phyloP scores from a whole-genome alignment of 2,888 invertebrate species.

The Agrochola lota region DNA sequence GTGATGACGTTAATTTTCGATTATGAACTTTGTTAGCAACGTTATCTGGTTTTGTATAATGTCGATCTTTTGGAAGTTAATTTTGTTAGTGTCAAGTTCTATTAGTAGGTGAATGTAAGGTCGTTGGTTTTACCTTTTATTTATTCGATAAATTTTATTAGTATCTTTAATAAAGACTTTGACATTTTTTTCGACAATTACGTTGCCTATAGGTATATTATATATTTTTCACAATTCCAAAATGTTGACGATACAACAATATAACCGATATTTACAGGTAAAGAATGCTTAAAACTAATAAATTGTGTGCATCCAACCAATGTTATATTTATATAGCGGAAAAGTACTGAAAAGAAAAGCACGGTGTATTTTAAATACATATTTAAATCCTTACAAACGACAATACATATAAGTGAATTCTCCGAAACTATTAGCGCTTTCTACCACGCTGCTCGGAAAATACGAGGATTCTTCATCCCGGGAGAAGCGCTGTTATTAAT shows the following conservation, averaged over 20 bases:
- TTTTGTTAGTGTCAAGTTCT: background rate
- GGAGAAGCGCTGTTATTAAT: slow-evolving; percentile 32
- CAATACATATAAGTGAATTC: background rate
- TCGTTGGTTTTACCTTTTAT: background rate
- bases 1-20: background rate
- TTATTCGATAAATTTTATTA: background rate
- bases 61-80: background rate
- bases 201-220: background rate
- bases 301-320: background rate
- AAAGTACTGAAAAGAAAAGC: background rate
- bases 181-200: background rate
- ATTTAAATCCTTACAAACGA: slow-evolving; percentile 15
- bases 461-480: slow-evolving; percentile 21
- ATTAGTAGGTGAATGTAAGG: background rate
- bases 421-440: slow-evolving; percentile 11
- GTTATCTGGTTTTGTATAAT: background rate
- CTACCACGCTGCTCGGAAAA: slow-evolving; percentile 19
- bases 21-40: background rate
- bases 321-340: too few relatives aligned
- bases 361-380: background rate
- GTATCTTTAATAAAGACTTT: background rate
- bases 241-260: background rate
- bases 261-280: background rate
- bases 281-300: background rate
- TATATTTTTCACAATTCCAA: background rate